Evolutionary conservation across 64 coral and sea anemone species (phyloP).

Genomic region (Stichodactyla helianthus): DNA sequence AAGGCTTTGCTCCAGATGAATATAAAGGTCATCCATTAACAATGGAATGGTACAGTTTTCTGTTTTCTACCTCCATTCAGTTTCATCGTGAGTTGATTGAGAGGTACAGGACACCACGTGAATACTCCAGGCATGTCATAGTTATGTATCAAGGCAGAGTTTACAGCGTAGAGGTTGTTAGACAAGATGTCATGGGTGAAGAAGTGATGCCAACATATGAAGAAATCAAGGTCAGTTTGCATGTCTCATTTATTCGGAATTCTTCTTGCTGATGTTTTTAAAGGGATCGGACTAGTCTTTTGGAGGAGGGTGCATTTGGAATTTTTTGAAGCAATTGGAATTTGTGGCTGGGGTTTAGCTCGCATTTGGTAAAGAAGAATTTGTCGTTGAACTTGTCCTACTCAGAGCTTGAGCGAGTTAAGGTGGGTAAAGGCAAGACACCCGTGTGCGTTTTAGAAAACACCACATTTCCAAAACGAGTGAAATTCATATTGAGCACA

Average conservation of each 20-base stretch:
- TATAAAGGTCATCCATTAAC: slow-evolving; percentile 43
- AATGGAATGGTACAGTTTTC: slow-evolving; percentile 83
- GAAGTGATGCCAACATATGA: slow-evolving; percentile 42
- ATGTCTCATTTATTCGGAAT: neutral
- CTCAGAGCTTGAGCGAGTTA: too few relatives aligned
- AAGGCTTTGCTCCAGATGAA: slow-evolving; percentile 35
- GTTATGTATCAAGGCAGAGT: slow-evolving; percentile 53
- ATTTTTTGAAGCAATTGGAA: too few relatives aligned
- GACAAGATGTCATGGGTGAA: slow-evolving; percentile 25
- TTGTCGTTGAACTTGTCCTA: too few relatives aligned
- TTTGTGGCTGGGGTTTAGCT: too few relatives aligned
- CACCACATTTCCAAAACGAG: too few relatives aligned
- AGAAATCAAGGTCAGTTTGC: slow-evolving; percentile 56
- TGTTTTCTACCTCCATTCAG: slow-evolving; percentile 66
- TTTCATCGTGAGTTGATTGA: slow-evolving; percentile 59
- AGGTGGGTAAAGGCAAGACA: too few relatives aligned
- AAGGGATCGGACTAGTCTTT: too few relatives aligned
- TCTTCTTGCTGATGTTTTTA: too few relatives aligned
- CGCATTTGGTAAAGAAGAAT: too few relatives aligned
- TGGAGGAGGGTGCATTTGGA: too few relatives aligned
- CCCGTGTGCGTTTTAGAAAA: too few relatives aligned
- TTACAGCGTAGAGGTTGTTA: slow-evolving; percentile 54
- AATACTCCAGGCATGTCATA: slow-evolving; percentile 57
- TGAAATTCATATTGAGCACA: too few relatives aligned
- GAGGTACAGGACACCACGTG: slow-evolving; percentile 42